phyloP scores from a whole-genome alignment of 2,888 invertebrate species.

The Pseudococcus longispinus region DNA sequence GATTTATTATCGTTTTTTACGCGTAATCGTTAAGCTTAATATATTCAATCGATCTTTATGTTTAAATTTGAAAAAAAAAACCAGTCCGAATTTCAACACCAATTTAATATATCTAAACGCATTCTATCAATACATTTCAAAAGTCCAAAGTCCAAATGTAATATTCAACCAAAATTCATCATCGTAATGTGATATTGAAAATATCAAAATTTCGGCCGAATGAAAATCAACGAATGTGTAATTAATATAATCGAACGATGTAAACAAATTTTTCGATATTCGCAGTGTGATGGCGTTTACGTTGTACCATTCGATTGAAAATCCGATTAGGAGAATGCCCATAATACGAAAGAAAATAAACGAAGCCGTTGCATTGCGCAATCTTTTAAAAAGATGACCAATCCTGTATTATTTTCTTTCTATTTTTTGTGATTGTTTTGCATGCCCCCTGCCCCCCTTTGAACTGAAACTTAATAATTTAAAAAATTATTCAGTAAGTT shows the following conservation, averaged over 20 bases:
- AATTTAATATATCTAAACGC: neutral
- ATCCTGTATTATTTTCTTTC: constrained; percentile 17
- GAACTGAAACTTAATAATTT: constrained; percentile 27
- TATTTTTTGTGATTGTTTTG: constrained; percentile 39
- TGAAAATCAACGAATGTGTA: neutral
- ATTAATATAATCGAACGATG: neutral
- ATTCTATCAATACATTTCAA: neutral
- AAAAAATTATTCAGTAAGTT: constrained; percentile 15
- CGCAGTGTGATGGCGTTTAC: neutral
- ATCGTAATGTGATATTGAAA: neutral
- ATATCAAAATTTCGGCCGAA: neutral
- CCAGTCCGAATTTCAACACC: constrained; percentile 21
- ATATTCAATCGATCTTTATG: neutral
- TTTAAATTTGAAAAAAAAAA: neutral
- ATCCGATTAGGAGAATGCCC: neutral
- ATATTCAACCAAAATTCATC: neutral
- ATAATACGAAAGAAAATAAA: neutral
- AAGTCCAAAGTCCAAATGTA: neutral
- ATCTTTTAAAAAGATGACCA: neutral
- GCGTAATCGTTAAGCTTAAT: constrained; percentile 20
- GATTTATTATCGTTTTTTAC: constrained; percentile 3
- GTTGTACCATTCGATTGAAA: neutral
- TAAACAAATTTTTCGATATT: neutral
- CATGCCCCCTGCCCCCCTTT: neutral
- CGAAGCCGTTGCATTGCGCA: neutral